These are phyloP conservation scores for Paracyclopina nana DNA, from an alignment of 1,140 invertebrate genomes.

Conservation along the genomic window DNA sequence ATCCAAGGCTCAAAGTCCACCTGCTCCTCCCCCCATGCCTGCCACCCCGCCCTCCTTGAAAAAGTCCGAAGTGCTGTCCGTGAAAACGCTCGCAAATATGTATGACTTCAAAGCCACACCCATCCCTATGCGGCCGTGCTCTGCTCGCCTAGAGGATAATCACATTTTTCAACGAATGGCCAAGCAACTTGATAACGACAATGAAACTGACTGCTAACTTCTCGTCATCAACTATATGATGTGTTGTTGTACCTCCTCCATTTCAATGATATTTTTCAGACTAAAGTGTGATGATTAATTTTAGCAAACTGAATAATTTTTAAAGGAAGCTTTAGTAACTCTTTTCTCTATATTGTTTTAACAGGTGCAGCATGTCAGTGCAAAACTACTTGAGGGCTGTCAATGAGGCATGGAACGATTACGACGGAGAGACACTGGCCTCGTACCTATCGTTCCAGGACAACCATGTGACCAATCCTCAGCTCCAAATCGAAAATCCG, in stretches of 20 bases:
- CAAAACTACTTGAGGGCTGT: neutral
- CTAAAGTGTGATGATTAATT: no score
- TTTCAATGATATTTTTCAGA: no score
- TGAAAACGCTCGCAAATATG: conserved; percentile 15
- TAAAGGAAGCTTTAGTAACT: neutral
- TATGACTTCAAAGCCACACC: conserved; percentile 4
- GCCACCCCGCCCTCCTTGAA: neutral
- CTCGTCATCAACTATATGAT: no score
- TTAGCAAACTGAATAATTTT: no score
- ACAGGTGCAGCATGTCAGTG: neutral
- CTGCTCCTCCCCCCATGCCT: neutral
- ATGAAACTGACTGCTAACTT: no score
- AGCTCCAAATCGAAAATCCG: conserved; percentile 43
- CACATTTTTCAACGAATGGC: neutral
- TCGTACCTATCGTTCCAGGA: conserved; percentile 50
- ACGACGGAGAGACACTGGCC: neutral
- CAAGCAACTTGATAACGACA: no score
- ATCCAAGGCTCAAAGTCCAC: neutral
- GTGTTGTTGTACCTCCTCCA: no score
- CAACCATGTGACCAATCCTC: conserved; percentile 44
- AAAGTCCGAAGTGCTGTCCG: neutral
- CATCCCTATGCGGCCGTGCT: neutral
- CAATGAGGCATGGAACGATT: conserved; percentile 11
- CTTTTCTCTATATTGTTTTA: neutral
- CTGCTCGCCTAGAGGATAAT: neutral